Evolutionary conservation across 2,797 vertebrate species (phyloP).

Genomic region (Ptychadena robeensis): DNA sequence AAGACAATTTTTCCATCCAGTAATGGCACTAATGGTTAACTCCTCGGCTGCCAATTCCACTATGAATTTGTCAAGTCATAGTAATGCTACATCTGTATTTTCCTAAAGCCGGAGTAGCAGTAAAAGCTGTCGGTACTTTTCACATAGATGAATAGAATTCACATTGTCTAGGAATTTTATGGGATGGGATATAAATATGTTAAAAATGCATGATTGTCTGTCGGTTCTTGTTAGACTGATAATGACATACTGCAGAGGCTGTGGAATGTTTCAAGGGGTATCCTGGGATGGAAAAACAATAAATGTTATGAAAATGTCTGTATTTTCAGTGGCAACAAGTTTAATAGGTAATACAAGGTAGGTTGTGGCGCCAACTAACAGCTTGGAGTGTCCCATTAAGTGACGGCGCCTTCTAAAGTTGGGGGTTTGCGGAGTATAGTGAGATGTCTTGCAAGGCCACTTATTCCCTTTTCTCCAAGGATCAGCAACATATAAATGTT

Average conservation of each 20-base stretch:
- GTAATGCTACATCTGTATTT: not conserved
- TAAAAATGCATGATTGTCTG: not conserved
- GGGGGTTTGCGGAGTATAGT: too few relatives aligned
- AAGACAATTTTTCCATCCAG: conserved; percentile 5
- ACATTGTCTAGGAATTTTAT: conserved; percentile 2
- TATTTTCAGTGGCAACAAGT: too few relatives aligned
- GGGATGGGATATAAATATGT: not conserved
- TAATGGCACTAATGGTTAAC: conserved; percentile 12
- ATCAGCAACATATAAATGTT: not conserved
- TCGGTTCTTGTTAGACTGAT: not conserved
- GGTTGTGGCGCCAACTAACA: not conserved
- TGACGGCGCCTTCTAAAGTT: not conserved
- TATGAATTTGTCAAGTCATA: too few relatives aligned
- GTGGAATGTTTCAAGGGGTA: not conserved
- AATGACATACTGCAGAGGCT: not conserved
- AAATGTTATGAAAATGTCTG: not conserved
- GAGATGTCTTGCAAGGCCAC: not conserved
- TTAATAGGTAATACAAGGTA: not conserved
- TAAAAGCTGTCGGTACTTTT: not conserved
- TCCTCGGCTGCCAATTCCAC: not conserved
- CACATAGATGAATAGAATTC: not conserved
- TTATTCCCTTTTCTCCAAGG: not conserved
- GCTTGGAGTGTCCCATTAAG: not conserved
- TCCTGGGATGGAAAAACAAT: not conserved
- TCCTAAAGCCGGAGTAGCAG: not conserved